A percentile compares a stretch with the other conserved stretches of the same genome.
Evolutionary conservation across 1,140 invertebrate genomes (phyloP).

Genomic region (Conus betulinus): DNA sequence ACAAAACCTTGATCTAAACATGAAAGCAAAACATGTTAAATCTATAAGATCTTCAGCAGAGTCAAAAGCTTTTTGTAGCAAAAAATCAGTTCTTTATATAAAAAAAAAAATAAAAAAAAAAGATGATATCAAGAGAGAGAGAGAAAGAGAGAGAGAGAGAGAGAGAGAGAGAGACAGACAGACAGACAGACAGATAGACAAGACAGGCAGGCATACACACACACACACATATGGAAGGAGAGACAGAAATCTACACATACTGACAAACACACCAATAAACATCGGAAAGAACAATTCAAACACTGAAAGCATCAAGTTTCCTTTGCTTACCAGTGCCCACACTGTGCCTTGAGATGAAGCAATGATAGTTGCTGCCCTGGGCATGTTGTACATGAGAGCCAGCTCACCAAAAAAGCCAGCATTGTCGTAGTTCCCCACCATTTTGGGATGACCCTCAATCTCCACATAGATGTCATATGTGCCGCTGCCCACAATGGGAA

Average conservation of each 20-base stretch:
- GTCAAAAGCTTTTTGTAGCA: no score
- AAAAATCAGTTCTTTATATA: no score
- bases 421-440: conserved; percentile 93
- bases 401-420: conserved; percentile 96
- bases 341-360: conserved; percentile 87
- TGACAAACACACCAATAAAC: not conserved
- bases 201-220: no score
- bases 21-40: no score
- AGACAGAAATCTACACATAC: not conserved
- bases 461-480: conserved; percentile 92
- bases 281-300: not conserved
- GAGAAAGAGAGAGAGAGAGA: no score
- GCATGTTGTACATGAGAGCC: conserved; percentile 98
- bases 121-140: no score
- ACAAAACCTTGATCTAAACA: no score
- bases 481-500: conserved; percentile 81
- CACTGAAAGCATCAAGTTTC: no score
- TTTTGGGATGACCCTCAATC: conserved; percentile 80
- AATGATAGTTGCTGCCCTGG: conserved; percentile 88
- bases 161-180: no score
- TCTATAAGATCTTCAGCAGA: no score
- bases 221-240: not conserved
- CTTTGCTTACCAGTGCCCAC: conserved; percentile 89
- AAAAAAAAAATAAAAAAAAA: no score
- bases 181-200: no score